Percentiles rank a stretch among this genome's conserved stretches.
phyloP scores from a whole-genome alignment of 2,797 vertebrate genomes.

The Avahi laniger region DNA sequence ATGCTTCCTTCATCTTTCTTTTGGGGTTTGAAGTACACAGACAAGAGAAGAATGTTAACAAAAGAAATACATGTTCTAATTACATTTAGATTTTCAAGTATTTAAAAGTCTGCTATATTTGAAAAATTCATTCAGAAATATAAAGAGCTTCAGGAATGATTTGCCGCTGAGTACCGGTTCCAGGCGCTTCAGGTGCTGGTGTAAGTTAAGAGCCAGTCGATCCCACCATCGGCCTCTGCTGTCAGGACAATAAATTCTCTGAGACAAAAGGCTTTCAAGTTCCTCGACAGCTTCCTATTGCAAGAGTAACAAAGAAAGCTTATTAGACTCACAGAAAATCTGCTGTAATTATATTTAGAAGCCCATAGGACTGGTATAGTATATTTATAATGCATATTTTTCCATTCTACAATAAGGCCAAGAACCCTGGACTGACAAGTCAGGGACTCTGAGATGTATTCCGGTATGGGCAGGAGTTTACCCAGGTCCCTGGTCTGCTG shows the following conservation, averaged over 20 bases:
- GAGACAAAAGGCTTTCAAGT: conserved; percentile 89
- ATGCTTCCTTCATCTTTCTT: not conserved
- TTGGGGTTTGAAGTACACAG: not conserved
- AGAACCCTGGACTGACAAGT: not conserved
- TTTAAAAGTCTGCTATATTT: not conserved
- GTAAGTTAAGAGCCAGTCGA: conserved; percentile 94
- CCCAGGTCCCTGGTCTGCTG: fast-evolving
- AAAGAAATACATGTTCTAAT: not conserved
- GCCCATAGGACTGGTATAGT: not conserved
- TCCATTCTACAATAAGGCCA: not conserved
- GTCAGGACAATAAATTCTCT: conserved; percentile 92
- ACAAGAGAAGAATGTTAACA: not conserved
- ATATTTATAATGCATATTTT: not conserved
- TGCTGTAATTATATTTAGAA: not conserved
- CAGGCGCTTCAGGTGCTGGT: conserved; percentile 93
- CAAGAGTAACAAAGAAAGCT: not conserved
- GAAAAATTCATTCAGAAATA: not conserved
- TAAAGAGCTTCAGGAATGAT: not conserved
- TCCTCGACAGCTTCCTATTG: conserved; percentile 91
- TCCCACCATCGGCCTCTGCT: conserved; percentile 98
- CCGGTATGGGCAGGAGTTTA: not conserved
- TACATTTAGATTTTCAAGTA: not conserved
- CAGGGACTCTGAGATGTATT: fast-evolving
- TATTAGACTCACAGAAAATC: not conserved
- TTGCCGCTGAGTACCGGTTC: conserved; percentile 86